Base-by-base conservation (phyloP, 1,140 invertebrate genomes). In the Catajapyx aquilonaris region DNA sequence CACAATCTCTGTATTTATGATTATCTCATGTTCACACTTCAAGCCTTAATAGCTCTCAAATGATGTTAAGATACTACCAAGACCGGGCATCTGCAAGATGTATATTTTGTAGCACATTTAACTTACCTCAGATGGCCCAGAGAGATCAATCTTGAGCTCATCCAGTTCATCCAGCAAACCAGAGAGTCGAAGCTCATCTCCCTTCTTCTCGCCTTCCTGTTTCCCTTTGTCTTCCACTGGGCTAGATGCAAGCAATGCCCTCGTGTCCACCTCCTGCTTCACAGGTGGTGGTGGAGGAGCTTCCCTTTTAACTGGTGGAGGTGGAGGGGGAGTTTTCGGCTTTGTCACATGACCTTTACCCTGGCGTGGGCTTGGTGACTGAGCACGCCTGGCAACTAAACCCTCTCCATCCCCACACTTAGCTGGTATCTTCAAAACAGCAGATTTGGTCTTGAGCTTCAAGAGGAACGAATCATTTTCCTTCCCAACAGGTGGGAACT, bases 401-500 rank as follows among this genome's bases (percentile, higher is more conserved):
- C 33, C 54, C 55, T 37, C 50, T 53, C 42, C 59, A 54, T 7
- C 52, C 50, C 5, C 37, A 11, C 4, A 17, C 30, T 13, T 54
- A 50, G 3, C 42, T 34, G 22, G 35, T 34, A 59, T 53, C 41
- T 57, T 59, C 3, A 59, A 33, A 15, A 57, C 39, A 15, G 55
- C 57, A 42, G 44, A 34, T 28, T 58, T 57, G 16, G 52, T 54
- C 19, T 57, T 57, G 4, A 59, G 19, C 34, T 59, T 60, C 3
- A 49, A 43, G 35, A 59, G 55, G 35, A 61, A 52, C 38, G 46
- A 54, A 17, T 52, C 54, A 34, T 46, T 48, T 21, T 49, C 48
- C 22, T 30, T 46, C 13, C 34, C 44, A 32, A 2, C 38, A 45
- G 17, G 38, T 42, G 3, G 33, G 4, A 17, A 34, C 18, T 3